These are phyloP conservation scores for Pogonocichla stellata DNA, from an alignment of 2,113 vertebrate genomes.

Conservation along the genomic window DNA sequence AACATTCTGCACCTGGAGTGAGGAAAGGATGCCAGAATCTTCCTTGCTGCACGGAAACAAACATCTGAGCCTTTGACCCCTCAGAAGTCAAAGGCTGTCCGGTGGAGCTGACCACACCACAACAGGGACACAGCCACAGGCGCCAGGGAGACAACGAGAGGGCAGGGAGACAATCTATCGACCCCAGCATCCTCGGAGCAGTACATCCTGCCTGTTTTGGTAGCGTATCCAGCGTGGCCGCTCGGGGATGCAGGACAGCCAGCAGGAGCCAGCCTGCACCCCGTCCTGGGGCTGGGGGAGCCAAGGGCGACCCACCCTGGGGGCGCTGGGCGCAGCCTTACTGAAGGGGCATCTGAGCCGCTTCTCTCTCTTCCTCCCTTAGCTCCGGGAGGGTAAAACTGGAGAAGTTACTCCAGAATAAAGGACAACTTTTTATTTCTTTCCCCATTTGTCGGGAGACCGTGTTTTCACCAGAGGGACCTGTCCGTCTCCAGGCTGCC, in stretches of 20 bases:
- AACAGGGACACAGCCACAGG: too few relatives aligned
- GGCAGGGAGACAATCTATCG: background rate
- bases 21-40: background rate
- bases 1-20: background rate
- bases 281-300: background rate
- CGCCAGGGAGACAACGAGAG: background rate
- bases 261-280: background rate
- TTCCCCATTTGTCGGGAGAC: background rate
- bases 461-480: background rate
- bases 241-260: rapidly evolving
- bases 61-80: background rate
- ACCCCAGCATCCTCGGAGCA: background rate
- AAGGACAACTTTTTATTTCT: background rate
- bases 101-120: background rate
- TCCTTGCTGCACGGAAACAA: background rate
- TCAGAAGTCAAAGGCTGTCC: background rate
- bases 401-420: background rate
- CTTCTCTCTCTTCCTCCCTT: background rate
- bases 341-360: too few relatives aligned
- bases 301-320: rapidly evolving
- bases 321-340: background rate
- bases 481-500: background rate
- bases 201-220: background rate
- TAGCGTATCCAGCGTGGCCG: rapidly evolving
- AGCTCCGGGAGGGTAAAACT: background rate